These are phyloP conservation scores for Diloba caeruleocephala DNA, from an alignment of 2,888 invertebrate species.

Conservation along the genomic window DNA sequence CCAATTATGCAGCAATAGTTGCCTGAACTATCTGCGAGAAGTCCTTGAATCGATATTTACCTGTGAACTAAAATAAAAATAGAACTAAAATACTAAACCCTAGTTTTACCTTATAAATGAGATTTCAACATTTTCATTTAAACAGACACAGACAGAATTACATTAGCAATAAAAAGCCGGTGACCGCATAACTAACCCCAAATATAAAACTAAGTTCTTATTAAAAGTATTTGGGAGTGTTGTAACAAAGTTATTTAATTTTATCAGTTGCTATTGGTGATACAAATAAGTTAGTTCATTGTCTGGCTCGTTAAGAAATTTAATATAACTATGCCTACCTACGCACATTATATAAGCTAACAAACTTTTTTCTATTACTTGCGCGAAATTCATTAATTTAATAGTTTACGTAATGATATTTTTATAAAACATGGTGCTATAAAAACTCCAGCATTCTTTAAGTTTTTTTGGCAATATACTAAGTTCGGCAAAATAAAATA, in stretches of 20 bases:
- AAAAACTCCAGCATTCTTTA: no score
- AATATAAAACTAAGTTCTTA: constrained; percentile 29
- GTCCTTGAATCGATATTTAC: no score
- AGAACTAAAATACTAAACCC: background rate
- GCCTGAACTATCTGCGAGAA: no score
- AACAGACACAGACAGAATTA: constrained; percentile 2
- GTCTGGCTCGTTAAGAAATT: constrained; percentile 27
- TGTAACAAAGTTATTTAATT: constrained; percentile 45
- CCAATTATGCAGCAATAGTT: no score
- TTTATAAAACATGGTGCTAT: no score
- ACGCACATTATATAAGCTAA: constrained; percentile 3
- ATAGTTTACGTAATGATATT: no score
- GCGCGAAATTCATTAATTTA: no score
- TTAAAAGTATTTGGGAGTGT: constrained; percentile 31
- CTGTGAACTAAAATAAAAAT: background rate
- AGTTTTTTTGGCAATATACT: no score
- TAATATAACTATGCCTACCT: constrained; percentile 19
- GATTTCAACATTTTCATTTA: background rate
- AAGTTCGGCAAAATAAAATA: no score
- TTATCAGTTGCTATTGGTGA: constrained; percentile 17
- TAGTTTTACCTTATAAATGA: background rate
- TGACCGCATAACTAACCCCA: constrained; percentile 18
- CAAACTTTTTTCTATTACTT: constrained; percentile 11
- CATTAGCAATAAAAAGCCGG: constrained; percentile 26
- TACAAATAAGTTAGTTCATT: constrained; percentile 21